These are phyloP conservation scores for Psophia crepitans DNA, from an alignment of 2,113 vertebrate species.

Conservation along the genomic window DNA sequence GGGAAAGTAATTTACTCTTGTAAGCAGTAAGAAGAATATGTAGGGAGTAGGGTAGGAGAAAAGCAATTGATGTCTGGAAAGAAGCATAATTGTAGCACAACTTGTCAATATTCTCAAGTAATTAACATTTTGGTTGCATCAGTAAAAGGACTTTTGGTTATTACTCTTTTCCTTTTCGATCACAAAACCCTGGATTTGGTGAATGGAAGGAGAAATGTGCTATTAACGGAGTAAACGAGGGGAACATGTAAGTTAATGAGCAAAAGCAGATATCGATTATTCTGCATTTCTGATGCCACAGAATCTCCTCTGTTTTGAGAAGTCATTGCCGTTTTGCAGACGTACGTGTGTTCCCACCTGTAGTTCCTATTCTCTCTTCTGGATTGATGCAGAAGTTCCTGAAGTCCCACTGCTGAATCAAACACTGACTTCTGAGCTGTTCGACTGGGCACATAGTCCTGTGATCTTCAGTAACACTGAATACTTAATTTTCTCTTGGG, in stretches of 20 bases:
- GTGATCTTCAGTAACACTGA: background rate
- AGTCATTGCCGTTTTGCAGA: background rate
- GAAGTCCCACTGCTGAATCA: background rate
- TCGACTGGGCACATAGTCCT: background rate
- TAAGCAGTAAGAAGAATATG: background rate
- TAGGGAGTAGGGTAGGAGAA: background rate
- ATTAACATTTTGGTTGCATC: constrained; percentile 39
- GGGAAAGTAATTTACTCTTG: background rate
- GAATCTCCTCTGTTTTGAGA: background rate
- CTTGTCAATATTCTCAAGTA: background rate
- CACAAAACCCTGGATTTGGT: background rate
- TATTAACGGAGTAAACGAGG: constrained; percentile 4
- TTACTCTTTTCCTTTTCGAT: constrained; percentile 15
- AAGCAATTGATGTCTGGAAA: background rate
- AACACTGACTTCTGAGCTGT: background rate
- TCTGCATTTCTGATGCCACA: background rate
- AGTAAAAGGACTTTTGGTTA: background rate
- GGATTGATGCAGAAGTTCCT: background rate
- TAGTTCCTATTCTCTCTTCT: background rate
- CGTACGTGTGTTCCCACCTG: background rate
- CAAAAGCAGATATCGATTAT: background rate
- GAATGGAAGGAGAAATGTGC: background rate
- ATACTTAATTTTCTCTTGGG: background rate
- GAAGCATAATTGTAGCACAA: background rate
- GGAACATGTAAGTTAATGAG: background rate